phyloP scores from a whole-genome alignment of 2,113 vertebrate species.

The Anser cygnoides region DNA sequence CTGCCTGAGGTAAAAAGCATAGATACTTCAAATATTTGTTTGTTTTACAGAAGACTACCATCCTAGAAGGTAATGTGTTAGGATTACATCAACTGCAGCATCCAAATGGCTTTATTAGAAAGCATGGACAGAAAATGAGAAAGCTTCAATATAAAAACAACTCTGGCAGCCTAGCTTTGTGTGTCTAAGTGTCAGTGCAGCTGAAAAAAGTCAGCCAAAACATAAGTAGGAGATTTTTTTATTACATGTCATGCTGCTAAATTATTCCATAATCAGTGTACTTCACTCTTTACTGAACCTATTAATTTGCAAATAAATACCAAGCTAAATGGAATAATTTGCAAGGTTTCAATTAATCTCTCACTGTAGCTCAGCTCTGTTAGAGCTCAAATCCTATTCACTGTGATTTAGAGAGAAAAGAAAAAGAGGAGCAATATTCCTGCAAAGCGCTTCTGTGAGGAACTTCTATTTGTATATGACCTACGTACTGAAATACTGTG shows the following conservation, averaged over 20 bases:
- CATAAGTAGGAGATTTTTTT: not conserved
- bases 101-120: not conserved
- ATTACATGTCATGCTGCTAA: not conserved
- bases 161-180: not conserved
- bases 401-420: not conserved
- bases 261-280: not conserved
- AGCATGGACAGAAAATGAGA: not conserved
- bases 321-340: not conserved
- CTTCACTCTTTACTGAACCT: not conserved
- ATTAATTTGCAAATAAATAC: not conserved
- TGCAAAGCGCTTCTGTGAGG: not conserved
- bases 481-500: not conserved
- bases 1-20: slow-evolving; percentile 76
- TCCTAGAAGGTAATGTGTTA: not conserved
- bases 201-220: not conserved
- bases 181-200: not conserved
- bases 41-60: not conserved
- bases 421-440: not conserved
- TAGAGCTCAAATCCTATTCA: not conserved
- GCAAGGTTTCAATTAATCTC: not conserved
- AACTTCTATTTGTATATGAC: not conserved
- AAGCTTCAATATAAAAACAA: not conserved
- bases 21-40: not conserved
- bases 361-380: not conserved
- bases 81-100: not conserved